Conservation (phyloP, 92 coral and sea anemone species). For the Epizoanthus rinbou region DNA sequence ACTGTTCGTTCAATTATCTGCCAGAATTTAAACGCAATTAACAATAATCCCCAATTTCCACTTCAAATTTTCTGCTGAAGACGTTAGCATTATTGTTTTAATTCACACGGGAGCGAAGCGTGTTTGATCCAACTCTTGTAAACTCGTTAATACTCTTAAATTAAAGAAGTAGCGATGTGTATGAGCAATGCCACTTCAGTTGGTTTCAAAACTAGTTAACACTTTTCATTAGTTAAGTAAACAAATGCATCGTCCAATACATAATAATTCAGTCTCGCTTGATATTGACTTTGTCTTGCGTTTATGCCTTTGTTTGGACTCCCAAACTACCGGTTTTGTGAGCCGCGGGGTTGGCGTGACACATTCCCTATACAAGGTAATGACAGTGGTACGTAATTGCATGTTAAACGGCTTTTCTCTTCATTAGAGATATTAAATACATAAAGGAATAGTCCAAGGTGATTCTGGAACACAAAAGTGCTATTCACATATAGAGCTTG, state of each 20-base stretch:
- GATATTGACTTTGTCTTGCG: conserved; percentile 20
- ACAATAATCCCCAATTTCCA: too few species aligned
- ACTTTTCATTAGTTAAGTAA: not conserved
- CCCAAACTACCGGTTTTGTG: not conserved
- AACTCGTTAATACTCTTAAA: too few species aligned
- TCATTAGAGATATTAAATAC: conserved; percentile 28
- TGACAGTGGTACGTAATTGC: not conserved
- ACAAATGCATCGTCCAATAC: not conserved
- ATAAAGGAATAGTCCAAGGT: conserved; percentile 6
- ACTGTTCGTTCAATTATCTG: too few species aligned
- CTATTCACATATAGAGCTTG: not conserved
- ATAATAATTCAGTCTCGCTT: not conserved
- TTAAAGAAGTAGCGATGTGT: too few species aligned
- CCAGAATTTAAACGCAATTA: too few species aligned
- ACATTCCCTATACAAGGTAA: not conserved
- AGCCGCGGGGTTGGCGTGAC: conserved; percentile 6
- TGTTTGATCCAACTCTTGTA: too few species aligned
- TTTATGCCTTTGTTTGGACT: conserved; percentile 24
- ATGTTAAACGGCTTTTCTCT: conserved; percentile 22
- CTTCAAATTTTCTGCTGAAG: too few species aligned
- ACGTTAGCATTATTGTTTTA: too few species aligned
- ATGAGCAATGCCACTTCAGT: too few species aligned
- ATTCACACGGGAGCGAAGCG: too few species aligned
- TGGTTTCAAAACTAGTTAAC: too few species aligned
- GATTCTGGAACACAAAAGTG: not conserved